Percentiles rank a stretch among this genome's conserved stretches.
Conservation (phyloP, 1,140 invertebrate genomes). For the Meloidogyne floridensis region DNA sequence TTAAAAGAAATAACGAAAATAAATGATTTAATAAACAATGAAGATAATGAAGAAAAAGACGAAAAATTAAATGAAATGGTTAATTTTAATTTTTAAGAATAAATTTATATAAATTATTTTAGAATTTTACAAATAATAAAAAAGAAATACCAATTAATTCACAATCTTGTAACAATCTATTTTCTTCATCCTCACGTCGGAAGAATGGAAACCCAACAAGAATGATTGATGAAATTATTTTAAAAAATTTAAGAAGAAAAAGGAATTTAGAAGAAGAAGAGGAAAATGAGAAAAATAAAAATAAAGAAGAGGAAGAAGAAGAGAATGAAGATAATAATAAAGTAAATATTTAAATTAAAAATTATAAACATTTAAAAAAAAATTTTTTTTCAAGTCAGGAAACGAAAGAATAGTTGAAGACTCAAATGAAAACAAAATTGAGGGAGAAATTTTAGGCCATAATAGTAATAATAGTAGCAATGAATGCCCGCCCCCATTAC, state of each 20-base stretch:
- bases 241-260: background rate
- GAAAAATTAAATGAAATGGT: conserved; percentile 6
- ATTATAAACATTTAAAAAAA: background rate
- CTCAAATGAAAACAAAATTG: too few species aligned
- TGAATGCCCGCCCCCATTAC: too few species aligned
- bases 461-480: too few species aligned
- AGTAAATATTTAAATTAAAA: background rate
- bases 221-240: conserved; percentile 29
- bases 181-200: conserved; percentile 37
- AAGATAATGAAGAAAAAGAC: background rate
- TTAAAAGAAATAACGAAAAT: background rate
- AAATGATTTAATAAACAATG: background rate
- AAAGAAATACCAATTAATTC: background rate
- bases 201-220: conserved; percentile 37
- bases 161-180: background rate
- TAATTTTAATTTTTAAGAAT: background rate
- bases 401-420: conserved; percentile 4
- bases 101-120: too few species aligned
- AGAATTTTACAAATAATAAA: too few species aligned
- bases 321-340: background rate
- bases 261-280: conserved; percentile 9
- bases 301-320: background rate
- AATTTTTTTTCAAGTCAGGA: background rate
- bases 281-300: background rate
- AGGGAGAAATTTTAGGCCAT: too few species aligned